phyloP scores from a whole-genome alignment of 2,888 invertebrate genomes.

The Ormia ochracea region DNA sequence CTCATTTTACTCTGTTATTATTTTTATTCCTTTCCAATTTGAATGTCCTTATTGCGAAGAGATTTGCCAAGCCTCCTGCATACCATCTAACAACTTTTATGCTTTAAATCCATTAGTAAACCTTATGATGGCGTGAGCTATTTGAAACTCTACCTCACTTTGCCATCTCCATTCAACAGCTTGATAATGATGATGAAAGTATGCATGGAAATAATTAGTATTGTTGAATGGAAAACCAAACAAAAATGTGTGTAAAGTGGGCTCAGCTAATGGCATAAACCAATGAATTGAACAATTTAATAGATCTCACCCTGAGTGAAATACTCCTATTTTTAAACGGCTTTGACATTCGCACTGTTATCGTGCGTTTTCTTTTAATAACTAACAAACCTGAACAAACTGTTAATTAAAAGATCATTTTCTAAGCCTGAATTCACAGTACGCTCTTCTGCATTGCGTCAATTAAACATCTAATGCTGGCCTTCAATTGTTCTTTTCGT shows the following conservation, averaged over 20 bases:
- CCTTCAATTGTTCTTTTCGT: too few species aligned
- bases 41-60: too few species aligned
- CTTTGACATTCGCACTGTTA: background rate
- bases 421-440: too few species aligned
- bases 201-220: conserved; percentile 3
- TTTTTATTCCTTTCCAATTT: too few species aligned
- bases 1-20: too few species aligned
- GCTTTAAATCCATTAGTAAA: too few species aligned
- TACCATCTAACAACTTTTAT: too few species aligned
- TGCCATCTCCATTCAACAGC: background rate
- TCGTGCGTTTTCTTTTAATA: background rate
- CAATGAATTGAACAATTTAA: conserved; percentile 25
- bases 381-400: background rate
- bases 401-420: too few species aligned
- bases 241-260: conserved; percentile 15
- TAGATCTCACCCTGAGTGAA: conserved; percentile 3
- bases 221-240: background rate
- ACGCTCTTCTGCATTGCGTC: too few species aligned
- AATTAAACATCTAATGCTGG: too few species aligned
- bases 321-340: conserved; percentile 1
- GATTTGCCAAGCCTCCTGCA: too few species aligned
- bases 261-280: conserved; percentile 11
- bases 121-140: too few species aligned
- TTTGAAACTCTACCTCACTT: background rate
- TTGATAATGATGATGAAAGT: background rate